Base-by-base conservation (phyloP, 1,140 invertebrate genomes). In the Tetramorium alpestre region DNA sequence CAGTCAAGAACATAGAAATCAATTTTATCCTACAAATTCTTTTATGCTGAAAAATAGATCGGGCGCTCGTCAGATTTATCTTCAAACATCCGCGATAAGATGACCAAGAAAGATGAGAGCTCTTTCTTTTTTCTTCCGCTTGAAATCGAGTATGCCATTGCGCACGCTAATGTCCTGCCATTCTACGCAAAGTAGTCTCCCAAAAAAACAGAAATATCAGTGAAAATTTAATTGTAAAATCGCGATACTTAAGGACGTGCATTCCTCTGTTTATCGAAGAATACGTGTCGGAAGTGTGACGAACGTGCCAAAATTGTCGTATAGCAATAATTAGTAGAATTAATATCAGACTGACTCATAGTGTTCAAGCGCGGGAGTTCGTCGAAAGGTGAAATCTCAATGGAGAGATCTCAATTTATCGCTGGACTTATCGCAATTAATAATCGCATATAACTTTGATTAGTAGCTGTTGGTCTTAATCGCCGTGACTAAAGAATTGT, bases 311-410 rank as follows among this genome's bases (percentile, higher is more conserved):
- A 84, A 84, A 84, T 84, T 73, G 54, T 73, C 80, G 54, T 25
- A 84, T 84, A 84, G 80, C 80, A 84, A 84, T 84, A 84, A 84
- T 84, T 84, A 84, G 25, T 84, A 84, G 69, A 41, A 75, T 84
- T 75, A 84, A 84, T 82, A 82, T 18, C 80, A 84, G 69, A 84
- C 69, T 84, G 69, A 84, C n/a, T 60, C 16, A 75, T 60, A 73
- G 80, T 84, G 80, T 75, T 84, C 80, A 84, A 84, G 54, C 38
- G 67, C 65, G 54, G 16, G n/a, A 62, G 80, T 75, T 84, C 41
- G 54, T 84, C 69, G 54, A 58, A 75, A 47, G 2, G 25, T 75
- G 13, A 75, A 60, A 22, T 49, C 18, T 38, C 13, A 38, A 38
- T 16, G 41, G 13, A 58, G 33, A 33, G 33, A 33, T 33, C 33